Base-by-base conservation (phyloP, 2,797 vertebrate species). In the Melanotaenia boesemani region DNA sequence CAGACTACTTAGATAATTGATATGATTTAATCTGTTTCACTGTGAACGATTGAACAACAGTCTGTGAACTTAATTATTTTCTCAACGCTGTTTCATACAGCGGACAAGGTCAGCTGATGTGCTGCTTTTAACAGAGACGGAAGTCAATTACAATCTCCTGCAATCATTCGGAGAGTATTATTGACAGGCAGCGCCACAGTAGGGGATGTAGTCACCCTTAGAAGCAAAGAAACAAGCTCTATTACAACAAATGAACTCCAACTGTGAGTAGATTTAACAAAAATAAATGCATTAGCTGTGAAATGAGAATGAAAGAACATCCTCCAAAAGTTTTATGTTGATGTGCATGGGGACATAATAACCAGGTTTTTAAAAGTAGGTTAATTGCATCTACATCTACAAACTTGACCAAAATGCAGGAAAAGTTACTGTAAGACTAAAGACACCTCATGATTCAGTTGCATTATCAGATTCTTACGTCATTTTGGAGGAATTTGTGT, bases 1-100 rank as follows among this genome's bases (percentile, higher is more conserved):
- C 76, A 69, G 57, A 63, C 37, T 22, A 63, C 77, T 59, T 74
- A 71, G 81, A 67, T 61, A 74, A 73, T 71, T 76, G 63, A n/a
- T 1, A 61, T 61, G 5, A 80, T 85, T 81, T 59, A 65, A 84
- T 82, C 68, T 30, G 72, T 86, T 88, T 77, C 78, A 77, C 32
- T 75, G 72, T 60, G 72, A 44, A 67, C 70, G 60, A 41, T 20
- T 61, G 64, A 72, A 76, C 74, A 63, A 3, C 63, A 30, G 61
- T 48, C 65, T 69, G 34, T 78, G 12, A 63, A 79, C 58, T 72
- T 70, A 58, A 82, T 79, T 20, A 71, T 83, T 77, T 79, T 82
- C 76, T 59, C 46, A 67, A 71, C 9, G 7, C 74, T 52, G 44
- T 24, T 61, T 62, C 61, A 36, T 57, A 74, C 59, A 63, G 48